phyloP scores from a whole-genome alignment of 2,797 vertebrate species.

The Alca torda region DNA sequence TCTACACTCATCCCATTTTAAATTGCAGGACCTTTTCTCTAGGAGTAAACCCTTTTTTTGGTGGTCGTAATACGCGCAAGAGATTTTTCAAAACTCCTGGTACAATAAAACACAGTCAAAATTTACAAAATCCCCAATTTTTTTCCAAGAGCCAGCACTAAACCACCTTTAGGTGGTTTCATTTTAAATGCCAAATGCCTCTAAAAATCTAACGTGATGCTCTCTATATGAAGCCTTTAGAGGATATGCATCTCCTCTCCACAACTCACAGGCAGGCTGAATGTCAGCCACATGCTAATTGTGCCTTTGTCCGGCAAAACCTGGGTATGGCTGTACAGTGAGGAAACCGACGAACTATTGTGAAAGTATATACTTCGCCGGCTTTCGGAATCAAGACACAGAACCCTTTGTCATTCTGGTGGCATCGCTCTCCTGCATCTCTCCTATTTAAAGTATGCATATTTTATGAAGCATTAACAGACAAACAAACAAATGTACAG shows the following conservation, averaged over 20 bases:
- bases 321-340: neutral
- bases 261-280: neutral
- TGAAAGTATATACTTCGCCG: neutral
- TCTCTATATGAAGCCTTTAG: neutral
- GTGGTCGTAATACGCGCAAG: neutral
- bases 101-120: neutral
- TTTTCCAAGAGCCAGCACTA: neutral
- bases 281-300: neutral
- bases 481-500: neutral
- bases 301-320: neutral
- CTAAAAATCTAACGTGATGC: neutral
- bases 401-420: neutral
- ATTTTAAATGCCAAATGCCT: neutral
- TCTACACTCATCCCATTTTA: neutral
- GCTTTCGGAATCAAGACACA: neutral
- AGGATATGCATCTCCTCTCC: neutral
- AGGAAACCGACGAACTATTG: neutral
- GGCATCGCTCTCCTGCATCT: neutral
- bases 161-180: neutral
- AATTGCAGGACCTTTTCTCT: neutral
- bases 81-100: neutral
- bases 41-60: neutral
- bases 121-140: neutral
- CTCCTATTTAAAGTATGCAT: neutral
- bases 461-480: slow-evolving; percentile 39